phyloP scores from a whole-genome alignment of 2,888 invertebrate genomes.

The Erebia ligea region DNA sequence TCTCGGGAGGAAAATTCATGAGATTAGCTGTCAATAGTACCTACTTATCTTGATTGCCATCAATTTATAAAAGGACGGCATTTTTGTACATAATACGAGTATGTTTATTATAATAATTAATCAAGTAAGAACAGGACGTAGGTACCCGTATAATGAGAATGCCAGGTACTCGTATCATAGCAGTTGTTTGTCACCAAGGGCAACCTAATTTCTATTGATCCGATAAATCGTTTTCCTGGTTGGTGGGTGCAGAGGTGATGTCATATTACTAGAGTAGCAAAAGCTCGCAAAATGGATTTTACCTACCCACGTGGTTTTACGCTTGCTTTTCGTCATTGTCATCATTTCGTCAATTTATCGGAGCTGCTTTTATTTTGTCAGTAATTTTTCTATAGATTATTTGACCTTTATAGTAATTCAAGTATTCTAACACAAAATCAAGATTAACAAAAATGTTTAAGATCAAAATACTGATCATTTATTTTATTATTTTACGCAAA shows the following conservation, averaged over 20 bases:
- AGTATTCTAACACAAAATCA: no score
- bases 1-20: background rate
- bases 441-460: no score
- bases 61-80: background rate
- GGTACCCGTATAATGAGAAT: background rate
- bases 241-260: background rate
- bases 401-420: no score
- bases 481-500: no score
- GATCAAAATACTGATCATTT: no score
- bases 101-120: background rate
- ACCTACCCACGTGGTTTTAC: no score
- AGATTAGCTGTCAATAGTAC: background rate
- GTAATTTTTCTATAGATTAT: no score
- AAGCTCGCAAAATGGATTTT: background rate
- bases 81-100: background rate
- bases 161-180: background rate
- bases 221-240: conserved; percentile 29
- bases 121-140: background rate
- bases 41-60: conserved; percentile 3
- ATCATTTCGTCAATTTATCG: no score
- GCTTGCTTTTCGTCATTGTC: no score
- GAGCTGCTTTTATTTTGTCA: no score
- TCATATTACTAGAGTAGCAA: background rate
- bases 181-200: conserved; percentile 24
- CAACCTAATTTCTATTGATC: conserved; percentile 34